phyloP scores from a whole-genome alignment of 2,113 vertebrate species.

The Gambusia affinis region DNA sequence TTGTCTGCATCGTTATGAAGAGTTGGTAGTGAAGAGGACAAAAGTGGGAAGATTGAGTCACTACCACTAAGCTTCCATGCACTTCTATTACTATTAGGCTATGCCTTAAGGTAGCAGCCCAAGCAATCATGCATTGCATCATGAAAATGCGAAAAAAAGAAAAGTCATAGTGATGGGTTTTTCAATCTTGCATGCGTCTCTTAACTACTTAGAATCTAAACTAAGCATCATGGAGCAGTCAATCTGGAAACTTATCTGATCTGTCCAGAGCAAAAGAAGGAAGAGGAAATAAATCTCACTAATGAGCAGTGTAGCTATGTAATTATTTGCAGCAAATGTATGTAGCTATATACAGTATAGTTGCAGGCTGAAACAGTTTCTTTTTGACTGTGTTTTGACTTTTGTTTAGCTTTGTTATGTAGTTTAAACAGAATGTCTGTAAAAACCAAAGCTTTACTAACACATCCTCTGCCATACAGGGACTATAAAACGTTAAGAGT shows the following conservation, averaged over 20 bases:
- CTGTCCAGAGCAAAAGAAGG: conserved; percentile 47
- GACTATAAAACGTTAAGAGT: no score
- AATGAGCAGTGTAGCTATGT: not conserved
- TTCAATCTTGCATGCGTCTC: conserved; percentile 63
- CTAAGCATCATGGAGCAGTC: conserved; percentile 29
- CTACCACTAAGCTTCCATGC: conserved; percentile 62
- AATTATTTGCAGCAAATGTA: not conserved
- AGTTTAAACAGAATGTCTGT: not conserved
- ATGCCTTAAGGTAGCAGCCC: conserved; percentile 71
- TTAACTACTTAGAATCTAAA: conserved; percentile 31
- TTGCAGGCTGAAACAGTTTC: conserved; percentile 1
- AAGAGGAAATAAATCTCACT: conserved; percentile 16
- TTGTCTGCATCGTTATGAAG: conserved; percentile 73
- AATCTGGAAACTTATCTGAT: conserved; percentile 33
- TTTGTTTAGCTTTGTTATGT: not conserved
- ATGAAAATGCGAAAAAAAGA: conserved; percentile 42
- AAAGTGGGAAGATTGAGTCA: conserved; percentile 66
- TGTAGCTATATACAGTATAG: not conserved
- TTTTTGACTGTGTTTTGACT: not conserved
- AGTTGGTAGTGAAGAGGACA: conserved; percentile 37
- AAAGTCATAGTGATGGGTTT: conserved; percentile 52
- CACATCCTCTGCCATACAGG: not conserved
- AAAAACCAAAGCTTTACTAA: not conserved
- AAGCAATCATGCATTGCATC: conserved; percentile 81
- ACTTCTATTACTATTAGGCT: conserved; percentile 47